These are phyloP conservation scores for Hypanus sabinus DNA, from an alignment of 2,113 vertebrate species.

Conservation along the genomic window DNA sequence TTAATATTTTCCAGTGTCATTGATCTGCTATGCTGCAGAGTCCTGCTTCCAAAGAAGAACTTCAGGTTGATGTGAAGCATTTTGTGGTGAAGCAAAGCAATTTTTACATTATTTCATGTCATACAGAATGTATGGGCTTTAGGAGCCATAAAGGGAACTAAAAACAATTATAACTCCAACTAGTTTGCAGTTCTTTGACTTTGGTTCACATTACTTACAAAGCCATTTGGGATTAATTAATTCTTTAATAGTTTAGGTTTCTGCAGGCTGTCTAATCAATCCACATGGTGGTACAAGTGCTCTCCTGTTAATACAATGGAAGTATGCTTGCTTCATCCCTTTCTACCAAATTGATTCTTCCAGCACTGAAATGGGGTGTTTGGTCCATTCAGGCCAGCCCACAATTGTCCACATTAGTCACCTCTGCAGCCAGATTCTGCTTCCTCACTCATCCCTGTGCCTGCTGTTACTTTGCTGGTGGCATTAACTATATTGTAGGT, in stretches of 20 bases:
- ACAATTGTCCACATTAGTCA: neutral
- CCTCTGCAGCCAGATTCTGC: neutral
- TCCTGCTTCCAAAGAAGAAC: neutral
- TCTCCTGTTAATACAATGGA: neutral
- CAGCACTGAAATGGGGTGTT: neutral
- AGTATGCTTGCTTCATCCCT: neutral
- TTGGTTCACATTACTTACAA: neutral
- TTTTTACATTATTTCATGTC: neutral
- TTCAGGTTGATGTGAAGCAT: neutral
- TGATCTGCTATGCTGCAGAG: neutral
- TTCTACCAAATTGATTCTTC: no score
- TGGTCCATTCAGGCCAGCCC: neutral
- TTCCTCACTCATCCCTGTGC: neutral
- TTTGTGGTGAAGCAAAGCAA: neutral
- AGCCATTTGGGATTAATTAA: constrained; percentile 4
- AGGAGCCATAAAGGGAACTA: neutral
- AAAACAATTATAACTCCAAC: neutral
- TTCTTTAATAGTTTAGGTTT: neutral
- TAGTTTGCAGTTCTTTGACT: neutral
- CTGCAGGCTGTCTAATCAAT: neutral
- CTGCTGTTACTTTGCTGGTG: neutral
- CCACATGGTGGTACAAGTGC: neutral
- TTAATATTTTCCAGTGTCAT: neutral
- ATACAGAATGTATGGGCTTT: neutral
- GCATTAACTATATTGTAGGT: neutral